Evolutionary conservation across 1,140 invertebrate species (phyloP), one percentile per base, ranked within the genome.

Genomic region (Drosophila takahashii): DNA sequence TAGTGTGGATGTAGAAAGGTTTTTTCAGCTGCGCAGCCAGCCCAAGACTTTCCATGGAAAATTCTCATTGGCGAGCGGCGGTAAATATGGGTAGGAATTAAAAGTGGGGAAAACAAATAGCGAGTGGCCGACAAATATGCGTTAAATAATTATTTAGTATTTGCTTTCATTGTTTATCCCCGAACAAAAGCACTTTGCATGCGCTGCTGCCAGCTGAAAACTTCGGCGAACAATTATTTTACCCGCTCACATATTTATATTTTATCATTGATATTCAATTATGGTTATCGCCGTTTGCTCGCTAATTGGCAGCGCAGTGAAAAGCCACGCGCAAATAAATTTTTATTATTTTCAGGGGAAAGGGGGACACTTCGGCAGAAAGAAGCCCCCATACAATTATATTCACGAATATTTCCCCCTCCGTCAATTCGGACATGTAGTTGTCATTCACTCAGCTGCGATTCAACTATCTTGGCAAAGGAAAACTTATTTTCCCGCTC

Each of bases 231-330:
- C 56, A 59, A 54, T 47, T 42, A 48, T 51, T 58, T 29, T 51
- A 37, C 39, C 32, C 44, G 50, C 50, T 62, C 51, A 51, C 50
- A 62, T 52, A 65, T 65, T 61, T 58, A 47, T 76, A 48, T 57
- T 73, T 86, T 77, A 77, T 86, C 78, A 78, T 81, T 78, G 65
- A 70, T 70, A 86, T 86, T 86, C 74, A 86, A 86, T 87, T 87
- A 78, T 52, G 69, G 58, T 87, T 87, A 87, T 87, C 83, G 70
- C 74, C 36, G 26, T 65, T 85, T 54, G 67, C 64, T 37, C 26
- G 64, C 65, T 84, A 80, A 84, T 85, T 77, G 80, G 65, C 72
- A 79, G 11, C 69, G 45, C 56, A 67, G 37, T 51, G 50, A 57
- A 65, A 53, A 72, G 80, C 67, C 74, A 87, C 57, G 73, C 74